These are phyloP conservation scores for Eristalis arbustorum DNA, from an alignment of 2,888 invertebrate genomes.

Conservation along the genomic window DNA sequence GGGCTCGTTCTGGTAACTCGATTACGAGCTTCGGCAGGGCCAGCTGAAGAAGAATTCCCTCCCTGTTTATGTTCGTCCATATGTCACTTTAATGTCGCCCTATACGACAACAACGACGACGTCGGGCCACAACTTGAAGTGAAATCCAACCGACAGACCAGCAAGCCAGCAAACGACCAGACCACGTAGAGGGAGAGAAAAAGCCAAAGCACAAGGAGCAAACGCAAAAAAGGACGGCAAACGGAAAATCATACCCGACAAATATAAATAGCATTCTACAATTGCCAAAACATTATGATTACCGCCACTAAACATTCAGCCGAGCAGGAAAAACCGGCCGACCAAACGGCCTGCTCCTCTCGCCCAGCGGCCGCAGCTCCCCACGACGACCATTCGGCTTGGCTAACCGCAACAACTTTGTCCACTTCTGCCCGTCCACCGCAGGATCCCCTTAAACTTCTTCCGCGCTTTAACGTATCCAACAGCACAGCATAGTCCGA, in stretches of 20 bases:
- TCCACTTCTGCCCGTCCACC: constrained; percentile 35
- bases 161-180: neutral
- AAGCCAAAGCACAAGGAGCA: neutral
- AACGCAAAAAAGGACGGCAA: constrained; percentile 15
- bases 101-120: constrained; percentile 34
- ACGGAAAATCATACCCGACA: constrained; percentile 30
- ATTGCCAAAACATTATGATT: constrained; percentile 69
- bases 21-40: constrained; percentile 32
- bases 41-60: constrained; percentile 24
- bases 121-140: constrained; percentile 46
- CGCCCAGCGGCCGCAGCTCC: neutral
- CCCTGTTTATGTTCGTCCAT: constrained; percentile 60
- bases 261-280: constrained; percentile 50
- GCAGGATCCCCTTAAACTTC: constrained; percentile 54
- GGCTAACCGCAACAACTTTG: constrained; percentile 53
- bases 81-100: constrained; percentile 63
- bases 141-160: constrained; percentile 4
- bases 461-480: constrained; percentile 41
- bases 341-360: constrained; percentile 39
- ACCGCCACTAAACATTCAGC: constrained; percentile 46
- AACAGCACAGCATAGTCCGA: neutral
- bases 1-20: constrained; percentile 40
- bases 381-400: neutral
- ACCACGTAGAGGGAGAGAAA: neutral
- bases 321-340: constrained; percentile 26